These are phyloP conservation scores for Myxocyprinus asiaticus DNA, from an alignment of 2,113 vertebrate genomes.

Conservation along the genomic window DNA sequence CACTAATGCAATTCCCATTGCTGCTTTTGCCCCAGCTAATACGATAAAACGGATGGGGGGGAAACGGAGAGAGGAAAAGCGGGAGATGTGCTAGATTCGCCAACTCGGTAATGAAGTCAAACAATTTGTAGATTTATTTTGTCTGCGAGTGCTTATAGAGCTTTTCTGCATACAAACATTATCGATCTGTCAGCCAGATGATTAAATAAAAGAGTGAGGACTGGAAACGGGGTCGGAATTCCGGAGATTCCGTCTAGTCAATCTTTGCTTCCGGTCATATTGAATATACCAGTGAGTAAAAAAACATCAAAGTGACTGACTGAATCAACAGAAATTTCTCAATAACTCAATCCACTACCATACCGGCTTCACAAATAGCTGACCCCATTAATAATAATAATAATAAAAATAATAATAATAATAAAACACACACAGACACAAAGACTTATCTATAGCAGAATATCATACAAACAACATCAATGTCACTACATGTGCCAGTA, in stretches of 20 bases:
- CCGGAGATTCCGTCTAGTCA: slow-evolving; percentile 63
- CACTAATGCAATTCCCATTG: slow-evolving; percentile 95
- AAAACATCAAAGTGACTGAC: slow-evolving; percentile 61
- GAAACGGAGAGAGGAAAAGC: slow-evolving; percentile 53
- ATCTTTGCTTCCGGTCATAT: slow-evolving; percentile 58
- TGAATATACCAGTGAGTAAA: slow-evolving; percentile 49
- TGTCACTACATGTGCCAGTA: too few species aligned
- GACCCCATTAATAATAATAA: too few species aligned
- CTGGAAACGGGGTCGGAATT: slow-evolving; percentile 50
- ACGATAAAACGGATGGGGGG: slow-evolving; percentile 62
- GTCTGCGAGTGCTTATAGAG: slow-evolving; percentile 71
- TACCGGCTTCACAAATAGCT: too few species aligned
- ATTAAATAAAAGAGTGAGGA: slow-evolving; percentile 55
- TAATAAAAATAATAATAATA: not conserved
- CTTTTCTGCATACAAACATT: slow-evolving; percentile 63
- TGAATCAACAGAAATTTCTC: slow-evolving; percentile 57
- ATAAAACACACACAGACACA: too few species aligned
- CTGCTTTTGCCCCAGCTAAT: slow-evolving; percentile 77
- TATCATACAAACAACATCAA: not conserved
- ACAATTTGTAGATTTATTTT: slow-evolving; percentile 78
- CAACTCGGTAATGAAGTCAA: slow-evolving; percentile 76
- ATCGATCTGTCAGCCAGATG: slow-evolving; percentile 69
- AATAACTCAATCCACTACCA: slow-evolving; percentile 20
- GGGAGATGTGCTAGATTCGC: slow-evolving; percentile 67
- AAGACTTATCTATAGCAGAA: not conserved